Evolutionary conservation across 92 coral and sea anemone genomes (phyloP), one percentile per base, ranked within the genome.

Genomic region (Epizoanthus ramosus): DNA sequence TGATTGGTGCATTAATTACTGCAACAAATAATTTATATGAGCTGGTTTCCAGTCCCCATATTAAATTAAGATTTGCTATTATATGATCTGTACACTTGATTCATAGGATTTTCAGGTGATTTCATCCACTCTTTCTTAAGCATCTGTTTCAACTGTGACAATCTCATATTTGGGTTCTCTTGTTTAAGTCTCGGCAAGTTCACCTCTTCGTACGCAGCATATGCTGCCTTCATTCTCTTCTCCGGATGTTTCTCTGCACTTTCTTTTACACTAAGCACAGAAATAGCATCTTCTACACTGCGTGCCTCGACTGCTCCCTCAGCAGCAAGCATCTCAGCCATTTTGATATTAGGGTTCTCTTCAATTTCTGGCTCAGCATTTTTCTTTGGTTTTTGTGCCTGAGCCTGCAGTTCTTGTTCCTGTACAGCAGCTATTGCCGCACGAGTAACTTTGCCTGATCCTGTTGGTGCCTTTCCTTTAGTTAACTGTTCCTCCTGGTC

Each of bases 301-400:
- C 99, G 86, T 25, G 99, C 99, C 77, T 96, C 99, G 0, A 94
- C 90, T 8, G 90, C 97, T 6, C 98, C 99, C 39, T 96, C 99
- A 4, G 93, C 94, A 22, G 92, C 95, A 45, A 96, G 59, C 6
- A 83, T 23, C 41, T 92, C 91, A 2, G 98, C 99, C 89, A 94
- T 89, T 71, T 87, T 63, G 57, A 90, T 97, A 66, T 96, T 96
- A n/a, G 98, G 92, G 70, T 96, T 96, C 77, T 96, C 98, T 76
- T 96, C 97, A 25, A 92, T 89, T 77, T 60, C 70, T 43, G 87
- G 90, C 47, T 84, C 85, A 23, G 90, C 89, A 15, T 60, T 75
- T 52, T 71, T 82, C 63, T 86, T 83, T 70, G 85, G 79, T 69
- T 93, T 73, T 57, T 50, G 79, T 57, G 85, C 87, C 53, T 81